phyloP scores from a whole-genome alignment of 2,888 invertebrate genomes.

The Drosophila atripex region DNA sequence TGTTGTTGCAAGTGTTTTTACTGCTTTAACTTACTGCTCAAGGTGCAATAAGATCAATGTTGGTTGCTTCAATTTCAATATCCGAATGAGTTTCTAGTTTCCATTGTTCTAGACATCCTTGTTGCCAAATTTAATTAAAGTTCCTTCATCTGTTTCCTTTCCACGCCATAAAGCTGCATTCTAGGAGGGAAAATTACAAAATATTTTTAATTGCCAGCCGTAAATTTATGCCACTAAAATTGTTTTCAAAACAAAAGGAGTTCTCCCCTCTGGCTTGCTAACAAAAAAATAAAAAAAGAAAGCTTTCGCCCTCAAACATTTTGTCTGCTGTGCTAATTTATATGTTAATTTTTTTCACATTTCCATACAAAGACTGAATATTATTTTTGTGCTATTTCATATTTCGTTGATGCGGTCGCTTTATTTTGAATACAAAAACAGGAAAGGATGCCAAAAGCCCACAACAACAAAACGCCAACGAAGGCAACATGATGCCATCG shows the following conservation, averaged over 20 bases:
- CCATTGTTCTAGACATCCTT: constrained; percentile 2
- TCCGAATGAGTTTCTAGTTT: neutral
- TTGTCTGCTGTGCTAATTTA: constrained; percentile 59
- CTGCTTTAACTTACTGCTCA: constrained; percentile 4
- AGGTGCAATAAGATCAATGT: constrained; percentile 10
- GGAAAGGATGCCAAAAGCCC: constrained; percentile 53
- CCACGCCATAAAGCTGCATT: constrained; percentile 9
- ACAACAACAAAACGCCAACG: constrained; percentile 20
- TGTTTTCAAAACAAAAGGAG: constrained; percentile 66
- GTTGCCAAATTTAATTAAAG: constrained; percentile 41
- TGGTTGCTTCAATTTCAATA: neutral
- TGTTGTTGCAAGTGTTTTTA: constrained; percentile 3
- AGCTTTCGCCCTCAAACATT: constrained; percentile 25
- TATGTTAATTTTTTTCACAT: constrained; percentile 62
- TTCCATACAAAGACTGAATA: constrained; percentile 45
- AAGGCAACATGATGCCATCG: constrained; percentile 42
- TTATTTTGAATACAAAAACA: constrained; percentile 65
- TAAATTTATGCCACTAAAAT: constrained; percentile 64
- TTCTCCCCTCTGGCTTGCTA: neutral
- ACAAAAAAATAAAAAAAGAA: neutral
- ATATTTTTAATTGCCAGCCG: constrained; percentile 65
- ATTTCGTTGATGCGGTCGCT: constrained; percentile 72
- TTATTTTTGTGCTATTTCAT: constrained; percentile 67
- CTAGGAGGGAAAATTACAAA: constrained; percentile 33
- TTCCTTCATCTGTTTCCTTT: neutral